Percentiles rank a stretch among this genome's conserved stretches.
These are phyloP conservation scores for Ursus arctos DNA, from an alignment of 2,113 vertebrate species.

Conservation along the genomic window DNA sequence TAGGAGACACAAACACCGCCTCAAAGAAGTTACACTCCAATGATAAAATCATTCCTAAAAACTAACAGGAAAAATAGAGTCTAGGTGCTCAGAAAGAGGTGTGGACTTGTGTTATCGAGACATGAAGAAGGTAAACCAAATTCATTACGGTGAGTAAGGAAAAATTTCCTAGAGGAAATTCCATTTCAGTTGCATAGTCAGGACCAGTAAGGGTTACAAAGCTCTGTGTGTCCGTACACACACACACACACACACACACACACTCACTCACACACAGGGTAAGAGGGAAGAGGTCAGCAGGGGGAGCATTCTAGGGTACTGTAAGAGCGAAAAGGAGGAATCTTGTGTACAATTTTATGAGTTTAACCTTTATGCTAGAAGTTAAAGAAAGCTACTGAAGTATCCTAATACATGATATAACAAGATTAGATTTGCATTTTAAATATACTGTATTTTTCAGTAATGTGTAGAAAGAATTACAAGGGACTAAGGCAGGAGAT, in stretches of 20 bases:
- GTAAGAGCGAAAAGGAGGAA: background rate
- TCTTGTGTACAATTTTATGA: background rate
- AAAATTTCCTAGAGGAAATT: background rate
- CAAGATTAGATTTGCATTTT: background rate
- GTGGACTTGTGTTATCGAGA: background rate
- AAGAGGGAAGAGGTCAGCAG: background rate
- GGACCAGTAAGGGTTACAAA: background rate
- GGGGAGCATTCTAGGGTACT: background rate
- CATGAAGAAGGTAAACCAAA: background rate
- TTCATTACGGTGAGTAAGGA: background rate
- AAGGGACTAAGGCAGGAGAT: background rate
- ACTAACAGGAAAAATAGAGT: background rate
- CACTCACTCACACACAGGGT: background rate
- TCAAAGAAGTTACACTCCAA: background rate
- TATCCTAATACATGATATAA: background rate
- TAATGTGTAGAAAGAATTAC: background rate
- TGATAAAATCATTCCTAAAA: background rate
- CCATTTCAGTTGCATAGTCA: background rate
- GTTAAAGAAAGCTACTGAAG: background rate
- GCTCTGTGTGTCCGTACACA: background rate
- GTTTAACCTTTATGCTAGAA: background rate
- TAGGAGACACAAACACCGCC: background rate
- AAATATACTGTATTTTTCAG: background rate
- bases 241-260: fast-evolving
- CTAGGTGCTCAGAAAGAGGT: background rate